Conservation (phyloP, 2,113 vertebrate genomes). For the Xiphophorus maculatus region DNA sequence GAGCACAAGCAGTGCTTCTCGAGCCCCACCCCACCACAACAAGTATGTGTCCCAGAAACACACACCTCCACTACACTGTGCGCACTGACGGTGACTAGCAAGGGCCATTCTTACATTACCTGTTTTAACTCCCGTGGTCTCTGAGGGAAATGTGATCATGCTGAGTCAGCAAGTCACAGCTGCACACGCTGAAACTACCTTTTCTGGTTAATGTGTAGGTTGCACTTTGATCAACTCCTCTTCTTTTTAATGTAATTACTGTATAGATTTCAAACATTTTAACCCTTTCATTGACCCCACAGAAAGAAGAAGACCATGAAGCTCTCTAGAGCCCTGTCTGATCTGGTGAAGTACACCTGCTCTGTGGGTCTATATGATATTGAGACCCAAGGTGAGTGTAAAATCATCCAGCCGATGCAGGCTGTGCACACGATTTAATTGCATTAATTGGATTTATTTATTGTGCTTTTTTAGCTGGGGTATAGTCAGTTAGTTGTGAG, state of each 20-base stretch:
- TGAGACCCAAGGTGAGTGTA: conserved; percentile 86
- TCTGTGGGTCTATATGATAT: conserved; percentile 93
- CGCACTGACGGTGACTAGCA: not conserved
- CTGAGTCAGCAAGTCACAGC: not conserved
- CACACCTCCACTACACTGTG: not conserved
- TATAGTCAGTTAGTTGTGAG: not conserved
- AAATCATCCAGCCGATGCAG: not conserved
- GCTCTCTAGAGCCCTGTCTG: conserved; percentile 93
- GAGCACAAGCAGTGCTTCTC: conserved; percentile 80
- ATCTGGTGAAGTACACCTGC: conserved; percentile 95
- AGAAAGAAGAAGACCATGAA: conserved; percentile 97
- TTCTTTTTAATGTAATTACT: too few species aligned
- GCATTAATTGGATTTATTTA: not conserved
- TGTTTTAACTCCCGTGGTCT: not conserved
- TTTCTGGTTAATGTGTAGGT: not conserved
- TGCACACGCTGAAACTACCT: not conserved
- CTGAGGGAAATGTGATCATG: not conserved
- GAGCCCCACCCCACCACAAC: conserved; percentile 83
- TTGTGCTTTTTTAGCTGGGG: not conserved
- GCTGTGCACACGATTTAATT: not conserved
- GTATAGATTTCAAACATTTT: not conserved
- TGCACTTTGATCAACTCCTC: not conserved
- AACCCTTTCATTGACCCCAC: conserved; percentile 3
- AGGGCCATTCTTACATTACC: too few species aligned
- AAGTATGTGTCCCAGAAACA: conserved; percentile 73